Evolutionary conservation across 2,797 vertebrate genomes (phyloP).

Genomic region (Balearica regulorum): DNA sequence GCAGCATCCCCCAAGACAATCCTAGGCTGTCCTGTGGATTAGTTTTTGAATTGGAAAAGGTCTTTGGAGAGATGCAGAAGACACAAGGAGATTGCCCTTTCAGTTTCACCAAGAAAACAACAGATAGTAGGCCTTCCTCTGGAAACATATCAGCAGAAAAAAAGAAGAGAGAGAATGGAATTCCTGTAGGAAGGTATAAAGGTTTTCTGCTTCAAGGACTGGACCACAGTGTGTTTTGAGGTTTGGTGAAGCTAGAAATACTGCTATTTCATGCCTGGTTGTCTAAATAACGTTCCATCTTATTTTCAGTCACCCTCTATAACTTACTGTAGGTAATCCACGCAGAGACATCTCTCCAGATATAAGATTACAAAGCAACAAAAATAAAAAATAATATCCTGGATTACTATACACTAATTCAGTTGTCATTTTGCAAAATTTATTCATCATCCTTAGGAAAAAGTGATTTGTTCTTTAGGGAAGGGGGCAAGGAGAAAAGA

Average conservation of each 20-base stretch:
- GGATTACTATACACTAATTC: not conserved
- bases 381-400: not conserved
- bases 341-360: not conserved
- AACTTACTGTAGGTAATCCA: not conserved
- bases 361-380: not conserved
- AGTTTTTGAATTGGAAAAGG: not conserved
- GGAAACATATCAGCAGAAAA: not conserved
- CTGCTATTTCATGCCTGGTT: not conserved
- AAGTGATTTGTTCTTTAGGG: not conserved
- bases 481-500: not conserved
- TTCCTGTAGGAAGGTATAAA: accelerated
- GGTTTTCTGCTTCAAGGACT: not conserved
- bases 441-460: not conserved
- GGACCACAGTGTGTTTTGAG: not conserved
- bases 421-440: not conserved
- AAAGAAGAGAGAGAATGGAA: not conserved
- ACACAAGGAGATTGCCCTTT: not conserved
- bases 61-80: not conserved
- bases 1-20: not conserved
- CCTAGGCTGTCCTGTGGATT: not conserved
- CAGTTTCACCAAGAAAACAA: not conserved
- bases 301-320: not conserved
- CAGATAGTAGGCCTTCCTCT: not conserved
- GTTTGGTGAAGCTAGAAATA: not conserved
- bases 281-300: not conserved